Base-by-base conservation (phyloP, 2,888 invertebrate genomes). In the Oxycera nigricornis region DNA sequence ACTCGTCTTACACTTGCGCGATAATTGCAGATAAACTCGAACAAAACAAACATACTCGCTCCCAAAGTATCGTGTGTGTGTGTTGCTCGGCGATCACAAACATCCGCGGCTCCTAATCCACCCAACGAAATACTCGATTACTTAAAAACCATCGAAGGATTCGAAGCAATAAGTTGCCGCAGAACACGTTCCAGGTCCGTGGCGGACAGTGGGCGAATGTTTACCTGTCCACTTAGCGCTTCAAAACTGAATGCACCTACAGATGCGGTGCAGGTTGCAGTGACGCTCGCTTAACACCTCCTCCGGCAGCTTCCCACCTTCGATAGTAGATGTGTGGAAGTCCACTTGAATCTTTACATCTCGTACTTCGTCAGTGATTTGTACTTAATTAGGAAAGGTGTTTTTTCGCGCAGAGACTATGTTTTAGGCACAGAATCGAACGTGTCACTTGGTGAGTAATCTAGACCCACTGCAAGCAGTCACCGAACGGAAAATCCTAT, bases 161-260 rank as follows among this genome's bases (percentile, higher is more conserved):
- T 41, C 28, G 20, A 22, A 31, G 31, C 35, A 26, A 50, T 50
- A 35, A 70, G 55, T 55, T 55, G 70, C 55, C 70, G 35, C 70
- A 14, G 20, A 35, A 70, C 35, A 68, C 65, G 65, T 65, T 65
- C 65, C 41, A 41, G 41, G 30, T 39, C 65, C 35, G 46, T 7
- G 9, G 50, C 17, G 17, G 50, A 28, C 55, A 30, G 70, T 70
- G 70, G 70, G 70, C 70, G 70, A 52, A 14, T 70, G 70, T 70
- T 70, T 70, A 70, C 70, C 70, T 55, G 70, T 52, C 55, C 70
- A 55, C 70, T 70, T 70, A 70, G 35, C 55, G 46, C 35, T 39
- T 26, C 39, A 39, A 30, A 65, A 65, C 65, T 65, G 24, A 65
- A 52, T 52, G 70, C 70, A 41, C 52, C 31, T 52, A 46, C 65